A percentile compares a stretch with the other conserved stretches of the same genome.
These are phyloP conservation scores for Tretioscincus oriximinensis DNA, from an alignment of 2,113 vertebrate genomes.

Conservation along the genomic window DNA sequence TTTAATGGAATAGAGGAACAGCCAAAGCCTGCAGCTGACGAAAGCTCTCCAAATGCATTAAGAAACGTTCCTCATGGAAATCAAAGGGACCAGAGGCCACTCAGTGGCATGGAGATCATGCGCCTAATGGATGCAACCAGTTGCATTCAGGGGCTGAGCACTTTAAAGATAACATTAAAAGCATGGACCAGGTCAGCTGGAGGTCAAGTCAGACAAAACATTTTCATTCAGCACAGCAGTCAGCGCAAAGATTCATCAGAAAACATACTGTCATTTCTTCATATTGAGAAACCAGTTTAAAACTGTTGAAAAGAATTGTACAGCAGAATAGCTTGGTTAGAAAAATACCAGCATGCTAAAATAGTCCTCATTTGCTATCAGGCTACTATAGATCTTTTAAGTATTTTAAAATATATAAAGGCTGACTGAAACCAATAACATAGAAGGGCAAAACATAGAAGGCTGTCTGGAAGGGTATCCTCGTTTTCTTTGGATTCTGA, in stretches of 20 bases:
- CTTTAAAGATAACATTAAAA: not conserved
- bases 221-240: not conserved
- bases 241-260: not conserved
- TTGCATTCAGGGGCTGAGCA: not conserved
- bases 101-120: not conserved
- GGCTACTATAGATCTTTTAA: not conserved
- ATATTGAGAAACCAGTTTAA: not conserved
- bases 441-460: not conserved
- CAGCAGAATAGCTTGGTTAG: not conserved
- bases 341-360: not conserved
- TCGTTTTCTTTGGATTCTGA: not conserved
- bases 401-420: not conserved
- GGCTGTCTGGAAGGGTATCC: not conserved
- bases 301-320: not conserved
- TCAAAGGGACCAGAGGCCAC: not conserved
- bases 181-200: not conserved
- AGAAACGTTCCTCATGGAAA: not conserved
- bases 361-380: not conserved
- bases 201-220: not conserved
- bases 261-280: not conserved
- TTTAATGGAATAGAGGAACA: not conserved
- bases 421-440: not conserved
- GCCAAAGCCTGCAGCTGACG: not conserved
- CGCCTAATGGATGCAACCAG: not conserved
- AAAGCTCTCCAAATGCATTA: conserved; percentile 2